Evolutionary conservation across 2,888 invertebrate genomes (phyloP).

Genomic region (Tridacna gigas): DNA sequence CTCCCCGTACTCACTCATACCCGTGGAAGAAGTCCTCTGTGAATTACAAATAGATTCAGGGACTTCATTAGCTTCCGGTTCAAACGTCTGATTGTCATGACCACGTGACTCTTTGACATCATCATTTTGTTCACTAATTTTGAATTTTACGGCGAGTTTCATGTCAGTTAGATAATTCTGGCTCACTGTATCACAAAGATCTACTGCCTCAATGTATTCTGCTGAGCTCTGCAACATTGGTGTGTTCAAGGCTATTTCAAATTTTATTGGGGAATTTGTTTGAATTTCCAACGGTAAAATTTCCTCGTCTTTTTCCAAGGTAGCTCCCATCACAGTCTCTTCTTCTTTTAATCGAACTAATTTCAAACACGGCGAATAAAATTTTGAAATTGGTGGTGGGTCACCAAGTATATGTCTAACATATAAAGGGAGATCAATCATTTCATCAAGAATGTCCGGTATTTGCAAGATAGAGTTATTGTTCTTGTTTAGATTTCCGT

Average conservation of each 20-base stretch:
- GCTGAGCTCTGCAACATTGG: conserved; percentile 54
- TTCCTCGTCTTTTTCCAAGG: conserved; percentile 50
- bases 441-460: conserved; percentile 58
- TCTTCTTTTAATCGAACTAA: conserved; percentile 57
- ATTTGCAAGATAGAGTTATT: conserved; percentile 59
- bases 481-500: conserved; percentile 53
- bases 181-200: conserved; percentile 54
- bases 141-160: conserved; percentile 64
- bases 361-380: conserved; percentile 62
- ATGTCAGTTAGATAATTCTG: conserved; percentile 61
- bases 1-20: conserved; percentile 60
- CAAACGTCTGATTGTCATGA: conserved; percentile 48
- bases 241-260: conserved; percentile 63
- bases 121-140: conserved; percentile 26
- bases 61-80: conserved; percentile 41
- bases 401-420: conserved; percentile 64
- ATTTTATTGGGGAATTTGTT: conserved; percentile 57
- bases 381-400: conserved; percentile 61
- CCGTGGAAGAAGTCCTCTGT: conserved; percentile 42
- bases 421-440: conserved; percentile 57
- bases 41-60: conserved; percentile 49
- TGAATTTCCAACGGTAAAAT: conserved; percentile 61
- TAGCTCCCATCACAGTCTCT: conserved; percentile 64
- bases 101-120: conserved; percentile 4
- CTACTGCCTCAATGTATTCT: conserved; percentile 57